Conservation (phyloP, 2,888 invertebrate species). For the Isoperla grammatica region DNA sequence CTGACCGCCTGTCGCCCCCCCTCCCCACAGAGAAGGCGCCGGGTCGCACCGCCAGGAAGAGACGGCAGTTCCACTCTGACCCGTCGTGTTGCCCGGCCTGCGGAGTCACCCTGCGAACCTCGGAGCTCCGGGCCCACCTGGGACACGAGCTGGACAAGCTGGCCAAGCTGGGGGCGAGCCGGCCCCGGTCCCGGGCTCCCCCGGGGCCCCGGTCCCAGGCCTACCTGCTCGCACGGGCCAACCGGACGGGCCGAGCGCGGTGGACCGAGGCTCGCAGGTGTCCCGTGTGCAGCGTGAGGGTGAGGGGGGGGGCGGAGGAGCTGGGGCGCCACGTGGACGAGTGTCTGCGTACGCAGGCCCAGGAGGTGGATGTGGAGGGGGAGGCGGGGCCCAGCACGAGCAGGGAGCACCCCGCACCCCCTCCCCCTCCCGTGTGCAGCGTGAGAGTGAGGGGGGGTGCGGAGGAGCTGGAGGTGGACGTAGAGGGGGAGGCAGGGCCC, state of each 20-base stretch:
- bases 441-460: constrained; percentile 66
- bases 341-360: constrained; percentile 34
- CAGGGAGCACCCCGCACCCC: too few relatives aligned
- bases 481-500: too few relatives aligned
- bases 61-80: constrained; percentile 27
- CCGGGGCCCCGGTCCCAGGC: constrained; percentile 36
- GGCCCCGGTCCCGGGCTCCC: neutral
- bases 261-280: constrained; percentile 41
- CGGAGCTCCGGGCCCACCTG: constrained; percentile 44
- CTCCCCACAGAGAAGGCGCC: too few relatives aligned
- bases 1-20: too few relatives aligned
- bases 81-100: constrained; percentile 44
- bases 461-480: neutral
- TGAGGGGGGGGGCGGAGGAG: constrained; percentile 43
- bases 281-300: constrained; percentile 44
- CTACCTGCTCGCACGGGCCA: constrained; percentile 43
- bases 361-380: constrained; percentile 32
- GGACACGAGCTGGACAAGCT: constrained; percentile 44
- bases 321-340: constrained; percentile 45
- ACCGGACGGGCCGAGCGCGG: constrained; percentile 43
- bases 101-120: constrained; percentile 43
- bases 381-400: too few relatives aligned
- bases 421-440: constrained; percentile 63
- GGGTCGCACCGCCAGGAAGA: neutral
- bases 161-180: constrained; percentile 4